These are phyloP conservation scores for Formica selysi DNA, from an alignment of 1,140 invertebrate genomes.

Conservation along the genomic window DNA sequence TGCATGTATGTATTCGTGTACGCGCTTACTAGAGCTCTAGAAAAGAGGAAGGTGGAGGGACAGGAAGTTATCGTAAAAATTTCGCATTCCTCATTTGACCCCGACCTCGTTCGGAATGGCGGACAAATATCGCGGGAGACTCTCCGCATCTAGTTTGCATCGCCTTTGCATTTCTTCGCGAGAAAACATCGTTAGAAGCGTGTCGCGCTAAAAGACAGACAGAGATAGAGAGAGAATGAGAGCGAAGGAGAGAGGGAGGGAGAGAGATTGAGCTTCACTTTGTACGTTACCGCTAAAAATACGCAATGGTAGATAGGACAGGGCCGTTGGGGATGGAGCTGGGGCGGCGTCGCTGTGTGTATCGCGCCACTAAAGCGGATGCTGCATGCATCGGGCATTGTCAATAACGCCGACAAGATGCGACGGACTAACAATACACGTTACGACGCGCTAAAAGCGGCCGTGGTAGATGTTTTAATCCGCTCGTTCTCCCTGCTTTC, in stretches of 20 bases:
- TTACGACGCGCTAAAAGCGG: constrained; percentile 31
- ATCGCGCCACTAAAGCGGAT: constrained; percentile 30
- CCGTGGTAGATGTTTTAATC: constrained; percentile 21
- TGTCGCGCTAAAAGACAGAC: constrained; percentile 34
- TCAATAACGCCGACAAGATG: constrained; percentile 52
- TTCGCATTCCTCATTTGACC: constrained; percentile 27
- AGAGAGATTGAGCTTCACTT: constrained; percentile 51
- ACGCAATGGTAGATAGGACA: constrained; percentile 37
- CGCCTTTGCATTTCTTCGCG: constrained; percentile 51
- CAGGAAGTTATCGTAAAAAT: constrained; percentile 36
- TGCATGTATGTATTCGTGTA: neutral
- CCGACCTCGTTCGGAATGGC: constrained; percentile 49
- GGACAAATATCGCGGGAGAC: constrained; percentile 26
- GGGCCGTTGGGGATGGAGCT: constrained; percentile 39
- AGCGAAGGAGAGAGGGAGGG: constrained; percentile 25
- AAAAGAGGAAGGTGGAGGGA: neutral
- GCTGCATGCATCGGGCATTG: constrained; percentile 54
- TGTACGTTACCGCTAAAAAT: constrained; percentile 56
- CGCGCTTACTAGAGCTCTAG: neutral
- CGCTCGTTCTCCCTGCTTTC: neutral
- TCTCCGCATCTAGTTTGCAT: constrained; percentile 56
- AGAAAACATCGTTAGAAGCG: constrained; percentile 45
- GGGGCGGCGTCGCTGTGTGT: neutral
- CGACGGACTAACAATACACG: constrained; percentile 46
- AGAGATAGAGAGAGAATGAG: constrained; percentile 7